Percentiles rank a stretch among this genome's conserved stretches.
Evolutionary conservation across 2,888 invertebrate genomes (phyloP).

Genomic region (Drosophila seclusa): DNA sequence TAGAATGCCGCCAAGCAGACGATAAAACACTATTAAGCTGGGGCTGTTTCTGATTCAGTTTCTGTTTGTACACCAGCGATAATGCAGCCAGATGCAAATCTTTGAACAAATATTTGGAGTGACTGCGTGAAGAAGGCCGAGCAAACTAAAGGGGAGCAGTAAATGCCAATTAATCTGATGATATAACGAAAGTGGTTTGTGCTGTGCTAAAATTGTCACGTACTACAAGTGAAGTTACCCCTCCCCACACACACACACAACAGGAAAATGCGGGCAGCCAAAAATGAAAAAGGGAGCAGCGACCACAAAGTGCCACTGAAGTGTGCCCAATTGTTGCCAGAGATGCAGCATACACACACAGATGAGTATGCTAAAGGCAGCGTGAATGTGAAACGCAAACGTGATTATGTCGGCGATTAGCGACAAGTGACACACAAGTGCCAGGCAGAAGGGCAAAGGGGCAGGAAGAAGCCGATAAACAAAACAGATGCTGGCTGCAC

Average conservation of each 20-base stretch:
- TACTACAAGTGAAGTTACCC: slow-evolving; percentile 50
- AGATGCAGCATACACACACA: slow-evolving; percentile 14
- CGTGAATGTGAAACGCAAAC: slow-evolving; percentile 47
- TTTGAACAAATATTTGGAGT: slow-evolving; percentile 77
- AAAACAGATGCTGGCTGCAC: slow-evolving; percentile 32
- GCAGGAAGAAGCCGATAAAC: slow-evolving; percentile 42
- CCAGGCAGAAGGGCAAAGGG: too few relatives aligned
- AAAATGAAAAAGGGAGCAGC: slow-evolving; percentile 37
- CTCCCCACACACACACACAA: background rate
- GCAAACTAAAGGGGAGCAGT: slow-evolving; percentile 10
- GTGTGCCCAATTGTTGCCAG: slow-evolving; percentile 37
- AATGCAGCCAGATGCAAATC: slow-evolving; percentile 75
- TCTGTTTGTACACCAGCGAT: slow-evolving; percentile 44
- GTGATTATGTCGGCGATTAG: slow-evolving; percentile 76
- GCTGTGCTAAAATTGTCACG: slow-evolving; percentile 76
- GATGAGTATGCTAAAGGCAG: slow-evolving; percentile 49
- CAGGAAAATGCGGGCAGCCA: slow-evolving; percentile 42
- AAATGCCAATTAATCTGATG: slow-evolving; percentile 35
- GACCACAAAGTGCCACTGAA: slow-evolving; percentile 56
- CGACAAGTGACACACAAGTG: slow-evolving; percentile 65
- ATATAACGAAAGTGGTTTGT: slow-evolving; percentile 40
- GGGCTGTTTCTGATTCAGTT: slow-evolving; percentile 14
- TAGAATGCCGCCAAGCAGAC: slow-evolving; percentile 15
- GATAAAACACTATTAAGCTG: slow-evolving; percentile 1
- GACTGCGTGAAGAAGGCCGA: slow-evolving; percentile 55